Conservation (phyloP, 2,888 invertebrate species). For the Morinoia aosen region DNA sequence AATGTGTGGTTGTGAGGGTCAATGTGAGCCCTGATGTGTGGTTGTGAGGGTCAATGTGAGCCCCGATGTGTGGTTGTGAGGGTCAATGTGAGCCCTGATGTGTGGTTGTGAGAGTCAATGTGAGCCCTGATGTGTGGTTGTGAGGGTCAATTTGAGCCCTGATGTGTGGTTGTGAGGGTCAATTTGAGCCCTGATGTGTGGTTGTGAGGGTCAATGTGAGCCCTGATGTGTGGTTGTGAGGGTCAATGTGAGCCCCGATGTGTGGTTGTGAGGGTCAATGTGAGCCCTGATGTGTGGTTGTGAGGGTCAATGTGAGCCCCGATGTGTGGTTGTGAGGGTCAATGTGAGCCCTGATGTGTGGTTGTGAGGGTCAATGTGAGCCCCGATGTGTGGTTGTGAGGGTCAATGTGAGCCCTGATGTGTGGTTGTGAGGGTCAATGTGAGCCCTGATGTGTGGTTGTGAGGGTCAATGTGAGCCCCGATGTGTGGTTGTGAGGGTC, state of each 20-base stretch:
- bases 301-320: not conserved
- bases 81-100: not conserved
- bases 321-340: not conserved
- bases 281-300: not conserved
- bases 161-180: not conserved
- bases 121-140: conserved; percentile 43
- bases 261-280: no score
- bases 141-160: not conserved
- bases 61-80: not conserved
- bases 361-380: no score
- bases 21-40: not conserved
- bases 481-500: conserved; percentile 59
- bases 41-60: not conserved
- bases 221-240: conserved; percentile 36
- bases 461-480: not conserved
- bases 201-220: not conserved
- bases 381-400: no score
- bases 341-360: not conserved
- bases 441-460: no score
- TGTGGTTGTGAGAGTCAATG: conserved; percentile 64
- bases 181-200: not conserved
- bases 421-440: no score
- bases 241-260: conserved; percentile 63
- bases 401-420: no score
- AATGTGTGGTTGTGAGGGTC: not conserved